phyloP scores from a whole-genome alignment of 2,888 invertebrate species.

The Tyria jacobaeae region DNA sequence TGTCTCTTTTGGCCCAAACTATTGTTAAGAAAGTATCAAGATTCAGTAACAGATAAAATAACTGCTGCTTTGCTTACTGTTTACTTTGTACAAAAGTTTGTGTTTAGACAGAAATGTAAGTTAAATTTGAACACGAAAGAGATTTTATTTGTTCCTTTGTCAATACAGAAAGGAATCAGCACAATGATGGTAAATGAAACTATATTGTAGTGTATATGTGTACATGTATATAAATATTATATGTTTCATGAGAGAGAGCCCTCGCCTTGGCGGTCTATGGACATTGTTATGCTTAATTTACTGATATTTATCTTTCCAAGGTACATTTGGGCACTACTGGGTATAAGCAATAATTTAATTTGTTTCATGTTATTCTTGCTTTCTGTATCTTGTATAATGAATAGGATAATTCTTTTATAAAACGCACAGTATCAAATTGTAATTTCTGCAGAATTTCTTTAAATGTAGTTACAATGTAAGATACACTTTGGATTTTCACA shows the following conservation, averaged over 20 bases:
- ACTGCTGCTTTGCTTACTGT: neutral
- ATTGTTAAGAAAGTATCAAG: too few species aligned
- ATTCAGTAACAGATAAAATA: neutral
- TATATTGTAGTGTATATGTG: too few species aligned
- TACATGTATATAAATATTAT: too few species aligned
- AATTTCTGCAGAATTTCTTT: too few species aligned
- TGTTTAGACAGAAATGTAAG: neutral
- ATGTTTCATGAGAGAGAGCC: neutral
- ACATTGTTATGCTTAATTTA: constrained; percentile 28
- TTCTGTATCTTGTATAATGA: neutral
- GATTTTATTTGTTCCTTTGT: neutral
- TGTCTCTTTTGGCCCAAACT: too few species aligned
- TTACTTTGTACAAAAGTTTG: neutral
- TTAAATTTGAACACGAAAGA: neutral
- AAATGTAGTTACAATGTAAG: too few species aligned
- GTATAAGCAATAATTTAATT: constrained; percentile 16
- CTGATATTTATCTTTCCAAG: constrained; percentile 20
- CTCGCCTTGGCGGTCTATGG: constrained; percentile 3
- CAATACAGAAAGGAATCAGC: too few species aligned
- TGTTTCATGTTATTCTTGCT: constrained; percentile 12
- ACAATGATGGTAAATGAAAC: too few species aligned
- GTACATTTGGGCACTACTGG: neutral
- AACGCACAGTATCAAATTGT: too few species aligned
- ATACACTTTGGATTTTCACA: too few species aligned
- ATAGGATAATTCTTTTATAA: neutral